Conservation (phyloP, 2,113 vertebrate genomes). For the Dipodomys ordii region DNA sequence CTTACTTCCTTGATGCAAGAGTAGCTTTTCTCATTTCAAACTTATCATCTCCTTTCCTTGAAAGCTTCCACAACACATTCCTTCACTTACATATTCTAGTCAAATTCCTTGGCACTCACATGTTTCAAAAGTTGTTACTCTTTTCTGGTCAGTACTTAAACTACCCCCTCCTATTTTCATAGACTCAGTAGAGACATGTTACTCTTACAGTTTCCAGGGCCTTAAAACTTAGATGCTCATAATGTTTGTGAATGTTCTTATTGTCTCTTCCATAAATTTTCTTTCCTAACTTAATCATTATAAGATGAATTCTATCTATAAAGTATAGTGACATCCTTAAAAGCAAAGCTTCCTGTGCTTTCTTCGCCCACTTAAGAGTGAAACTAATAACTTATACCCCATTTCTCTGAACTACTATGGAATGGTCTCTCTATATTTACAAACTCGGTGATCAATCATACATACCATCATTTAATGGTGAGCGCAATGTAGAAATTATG, state of each 20-base stretch:
- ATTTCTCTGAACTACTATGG: neutral
- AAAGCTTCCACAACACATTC: neutral
- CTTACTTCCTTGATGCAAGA: neutral
- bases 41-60: neutral
- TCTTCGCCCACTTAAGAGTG: neutral
- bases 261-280: neutral
- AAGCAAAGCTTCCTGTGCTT: neutral
- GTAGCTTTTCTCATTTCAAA: neutral
- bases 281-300: neutral
- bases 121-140: neutral
- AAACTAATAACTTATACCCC: neutral
- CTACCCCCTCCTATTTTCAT: neutral
- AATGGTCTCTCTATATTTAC: neutral
- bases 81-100: neutral
- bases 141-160: neutral
- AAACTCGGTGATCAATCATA: neutral
- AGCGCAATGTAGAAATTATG: neutral
- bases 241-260: fast-evolving
- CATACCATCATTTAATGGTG: neutral
- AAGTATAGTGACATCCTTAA: neutral
- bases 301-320: neutral
- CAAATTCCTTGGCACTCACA: neutral
- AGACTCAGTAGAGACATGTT: neutral
- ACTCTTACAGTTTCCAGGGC: fast-evolving
- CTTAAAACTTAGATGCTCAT: neutral